Percentiles rank a stretch among this genome's conserved stretches.
These are phyloP conservation scores for Hemicrepidius hirtus DNA, from an alignment of 2,888 invertebrate species.

Conservation along the genomic window DNA sequence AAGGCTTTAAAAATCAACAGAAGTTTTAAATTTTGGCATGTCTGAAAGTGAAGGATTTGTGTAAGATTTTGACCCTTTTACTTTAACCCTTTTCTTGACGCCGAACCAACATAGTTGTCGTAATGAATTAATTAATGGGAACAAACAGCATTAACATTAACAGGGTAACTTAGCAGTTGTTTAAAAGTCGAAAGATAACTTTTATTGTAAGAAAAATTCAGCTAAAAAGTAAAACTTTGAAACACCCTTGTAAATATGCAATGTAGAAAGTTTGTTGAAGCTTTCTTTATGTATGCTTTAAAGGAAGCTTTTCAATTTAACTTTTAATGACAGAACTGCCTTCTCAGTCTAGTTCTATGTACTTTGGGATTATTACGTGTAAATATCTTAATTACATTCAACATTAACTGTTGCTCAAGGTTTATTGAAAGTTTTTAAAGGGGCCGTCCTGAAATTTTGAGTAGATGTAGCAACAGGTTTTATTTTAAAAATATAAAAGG, in stretches of 20 bases:
- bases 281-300: slow-evolving; percentile 39
- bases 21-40: too few species aligned
- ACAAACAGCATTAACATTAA: too few species aligned
- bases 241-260: slow-evolving; percentile 44
- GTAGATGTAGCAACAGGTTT: too few species aligned
- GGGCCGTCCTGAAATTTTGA: not conserved
- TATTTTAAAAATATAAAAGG: too few species aligned
- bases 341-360: slow-evolving; percentile 28
- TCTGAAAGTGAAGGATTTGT: too few species aligned
- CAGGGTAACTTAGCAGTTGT: too few species aligned
- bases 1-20: too few species aligned
- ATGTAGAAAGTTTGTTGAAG: slow-evolving; percentile 32
- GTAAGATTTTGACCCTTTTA: too few species aligned
- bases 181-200: not conserved
- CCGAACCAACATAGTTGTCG: too few species aligned
- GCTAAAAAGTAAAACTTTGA: slow-evolving; percentile 21
- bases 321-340: slow-evolving; percentile 38
- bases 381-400: slow-evolving; percentile 40
- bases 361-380: slow-evolving; percentile 41
- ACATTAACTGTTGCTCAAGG: slow-evolving; percentile 1
- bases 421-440: not conserved
- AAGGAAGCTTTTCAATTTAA: slow-evolving; percentile 36
- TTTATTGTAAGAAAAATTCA: slow-evolving; percentile 4
- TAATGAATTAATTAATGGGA: too few species aligned
- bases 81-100: too few species aligned